A percentile compares a stretch with the other conserved stretches of the same genome.
phyloP scores from a whole-genome alignment of 2,113 vertebrate genomes.

The Actenoides lindsayi region DNA sequence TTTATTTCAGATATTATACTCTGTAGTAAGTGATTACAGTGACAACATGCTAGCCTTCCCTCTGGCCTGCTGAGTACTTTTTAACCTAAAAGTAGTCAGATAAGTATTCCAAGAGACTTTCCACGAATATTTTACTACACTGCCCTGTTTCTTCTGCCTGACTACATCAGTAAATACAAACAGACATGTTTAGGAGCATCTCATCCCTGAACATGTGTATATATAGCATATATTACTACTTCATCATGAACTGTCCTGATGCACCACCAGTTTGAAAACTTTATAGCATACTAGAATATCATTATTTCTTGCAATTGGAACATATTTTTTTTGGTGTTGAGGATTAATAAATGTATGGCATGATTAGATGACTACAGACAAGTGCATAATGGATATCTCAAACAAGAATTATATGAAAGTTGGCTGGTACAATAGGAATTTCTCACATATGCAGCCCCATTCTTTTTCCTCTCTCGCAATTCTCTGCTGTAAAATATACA shows the following conservation, averaged over 20 bases:
- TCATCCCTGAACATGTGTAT: background rate
- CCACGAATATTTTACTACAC: background rate
- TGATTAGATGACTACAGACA: background rate
- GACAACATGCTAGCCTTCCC: background rate
- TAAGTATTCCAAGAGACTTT: background rate
- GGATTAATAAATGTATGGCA: background rate
- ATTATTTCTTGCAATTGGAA: background rate
- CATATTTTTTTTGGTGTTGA: background rate
- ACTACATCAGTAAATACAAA: background rate
- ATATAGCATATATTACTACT: fast-evolving
- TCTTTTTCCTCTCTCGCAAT: background rate
- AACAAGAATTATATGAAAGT: background rate
- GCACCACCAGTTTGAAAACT: background rate
- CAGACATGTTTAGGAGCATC: background rate
- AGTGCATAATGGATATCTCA: background rate
- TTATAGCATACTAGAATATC: background rate
- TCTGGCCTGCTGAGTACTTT: background rate
- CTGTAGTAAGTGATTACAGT: background rate
- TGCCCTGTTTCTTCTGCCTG: background rate
- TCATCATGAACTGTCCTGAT: background rate
- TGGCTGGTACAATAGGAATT: background rate
- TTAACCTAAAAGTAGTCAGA: background rate
- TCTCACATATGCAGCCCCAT: background rate
- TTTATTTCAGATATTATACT: background rate
- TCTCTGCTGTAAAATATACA: background rate